phyloP scores from a whole-genome alignment of 2,797 vertebrate genomes.

The Rhynchotus rufescens region DNA sequence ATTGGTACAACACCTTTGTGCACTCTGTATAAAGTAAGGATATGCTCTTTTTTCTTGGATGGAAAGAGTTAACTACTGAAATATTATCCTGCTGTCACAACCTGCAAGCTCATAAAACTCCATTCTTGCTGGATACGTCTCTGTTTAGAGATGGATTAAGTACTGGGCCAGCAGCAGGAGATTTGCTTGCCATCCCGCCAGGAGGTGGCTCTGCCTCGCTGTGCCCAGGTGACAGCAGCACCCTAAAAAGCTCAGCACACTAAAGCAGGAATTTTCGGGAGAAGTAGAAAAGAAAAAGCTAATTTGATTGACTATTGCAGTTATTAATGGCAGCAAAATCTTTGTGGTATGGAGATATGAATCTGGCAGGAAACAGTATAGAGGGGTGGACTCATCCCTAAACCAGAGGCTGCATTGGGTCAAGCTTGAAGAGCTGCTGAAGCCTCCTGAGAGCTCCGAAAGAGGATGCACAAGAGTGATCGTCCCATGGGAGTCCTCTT shows the following conservation, averaged over 20 bases:
- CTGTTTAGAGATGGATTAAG: not conserved
- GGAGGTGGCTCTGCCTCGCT: constrained; percentile 61
- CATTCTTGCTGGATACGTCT: not conserved
- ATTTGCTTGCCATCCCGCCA: constrained; percentile 3
- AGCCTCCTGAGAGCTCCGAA: constrained; percentile 26
- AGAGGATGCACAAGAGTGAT: not conserved
- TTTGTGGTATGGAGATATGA: not conserved
- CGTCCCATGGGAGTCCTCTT: not conserved
- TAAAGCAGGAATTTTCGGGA: not conserved
- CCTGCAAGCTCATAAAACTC: not conserved
- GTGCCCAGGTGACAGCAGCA: not conserved
- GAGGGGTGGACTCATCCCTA: not conserved
- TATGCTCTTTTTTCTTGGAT: not conserved
- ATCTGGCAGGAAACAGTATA: not conserved
- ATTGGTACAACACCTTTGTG: not conserved
- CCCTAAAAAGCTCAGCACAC: not conserved
- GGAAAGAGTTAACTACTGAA: not conserved
- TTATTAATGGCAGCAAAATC: not conserved
- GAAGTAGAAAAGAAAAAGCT: not conserved
- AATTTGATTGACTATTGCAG: not conserved
- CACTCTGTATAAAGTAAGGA: rapidly evolving
- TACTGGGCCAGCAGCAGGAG: not conserved
- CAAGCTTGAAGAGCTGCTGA: not conserved
- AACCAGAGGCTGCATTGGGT: not conserved
- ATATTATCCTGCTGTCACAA: not conserved